A percentile compares a stretch with the other conserved stretches of the same genome.
These are phyloP conservation scores for Zenarchopterus dispar DNA, from an alignment of 2,797 vertebrate species.

Conservation along the genomic window DNA sequence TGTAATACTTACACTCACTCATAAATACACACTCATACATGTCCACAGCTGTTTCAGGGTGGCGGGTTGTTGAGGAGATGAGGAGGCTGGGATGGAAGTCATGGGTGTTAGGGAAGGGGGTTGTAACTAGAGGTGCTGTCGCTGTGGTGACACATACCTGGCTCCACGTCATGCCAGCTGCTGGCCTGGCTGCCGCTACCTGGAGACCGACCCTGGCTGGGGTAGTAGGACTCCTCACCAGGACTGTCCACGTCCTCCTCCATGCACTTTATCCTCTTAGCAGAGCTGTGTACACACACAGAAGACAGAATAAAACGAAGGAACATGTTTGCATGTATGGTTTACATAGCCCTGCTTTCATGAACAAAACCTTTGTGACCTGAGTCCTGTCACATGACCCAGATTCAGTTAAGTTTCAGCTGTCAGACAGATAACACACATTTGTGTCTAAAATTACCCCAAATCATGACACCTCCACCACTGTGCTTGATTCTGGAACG, in stretches of 20 bases:
- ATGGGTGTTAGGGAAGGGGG: constrained; percentile 30
- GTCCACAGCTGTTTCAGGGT: neutral
- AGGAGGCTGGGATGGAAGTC: constrained; percentile 32
- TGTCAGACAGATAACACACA: too few species aligned
- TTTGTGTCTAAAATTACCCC: too few species aligned
- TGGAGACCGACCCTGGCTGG: constrained; percentile 93
- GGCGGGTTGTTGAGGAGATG: neutral
- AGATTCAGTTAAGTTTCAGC: too few species aligned
- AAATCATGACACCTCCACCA: too few species aligned
- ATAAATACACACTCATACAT: too few species aligned
- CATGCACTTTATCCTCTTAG: constrained; percentile 98
- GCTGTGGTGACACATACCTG: constrained; percentile 82
- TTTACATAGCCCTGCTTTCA: too few species aligned
- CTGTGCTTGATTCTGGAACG: too few species aligned
- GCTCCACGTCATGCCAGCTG: constrained; percentile 98
- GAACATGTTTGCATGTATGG: too few species aligned
- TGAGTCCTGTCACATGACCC: too few species aligned
- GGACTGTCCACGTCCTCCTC: constrained; percentile 99
- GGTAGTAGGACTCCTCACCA: constrained; percentile 95
- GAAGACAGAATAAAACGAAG: too few species aligned
- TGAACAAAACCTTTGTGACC: too few species aligned
- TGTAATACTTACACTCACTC: too few species aligned
- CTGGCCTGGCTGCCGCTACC: constrained; percentile 95
- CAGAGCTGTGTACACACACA: constrained; percentile 83
- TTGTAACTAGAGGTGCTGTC: neutral